phyloP scores from a whole-genome alignment of 2,888 invertebrate genomes.

The Alloplasta piceator region DNA sequence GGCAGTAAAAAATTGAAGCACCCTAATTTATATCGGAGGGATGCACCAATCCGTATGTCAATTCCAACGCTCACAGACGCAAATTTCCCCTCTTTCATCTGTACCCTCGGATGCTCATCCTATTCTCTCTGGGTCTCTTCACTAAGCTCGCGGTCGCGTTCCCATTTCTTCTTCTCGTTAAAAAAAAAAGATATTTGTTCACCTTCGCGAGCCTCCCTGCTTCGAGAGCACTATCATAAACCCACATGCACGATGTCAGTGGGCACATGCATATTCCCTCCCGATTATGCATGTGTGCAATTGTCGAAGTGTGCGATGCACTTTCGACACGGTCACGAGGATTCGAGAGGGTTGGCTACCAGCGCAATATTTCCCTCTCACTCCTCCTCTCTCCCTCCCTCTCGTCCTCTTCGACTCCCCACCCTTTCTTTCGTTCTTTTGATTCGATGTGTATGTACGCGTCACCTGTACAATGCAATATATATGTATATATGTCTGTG shows the following conservation, averaged over 20 bases:
- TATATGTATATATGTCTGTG: not conserved
- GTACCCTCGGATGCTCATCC: constrained; percentile 54
- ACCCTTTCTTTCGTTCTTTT: constrained; percentile 23
- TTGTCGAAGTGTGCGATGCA: constrained; percentile 16
- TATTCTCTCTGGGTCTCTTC: constrained; percentile 59
- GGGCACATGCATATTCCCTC: not conserved
- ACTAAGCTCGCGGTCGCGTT: constrained; percentile 52
- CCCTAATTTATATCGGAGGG: constrained; percentile 22
- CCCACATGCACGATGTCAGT: not conserved
- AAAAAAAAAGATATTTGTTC: not conserved
- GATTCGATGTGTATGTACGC: constrained; percentile 9
- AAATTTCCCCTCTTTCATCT: constrained; percentile 45
- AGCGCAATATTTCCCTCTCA: constrained; percentile 9
- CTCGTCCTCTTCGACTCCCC: constrained; percentile 19
- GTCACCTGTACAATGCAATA: constrained; percentile 1
- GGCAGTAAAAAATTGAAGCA: not conserved
- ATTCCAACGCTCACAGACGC: constrained; percentile 39
- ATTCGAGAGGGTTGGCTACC: constrained; percentile 39
- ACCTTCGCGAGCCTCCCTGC: constrained; percentile 28
- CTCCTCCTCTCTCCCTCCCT: constrained; percentile 28
- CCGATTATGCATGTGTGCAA: constrained; percentile 26
- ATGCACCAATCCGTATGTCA: not conserved
- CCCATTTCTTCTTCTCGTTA: constrained; percentile 24
- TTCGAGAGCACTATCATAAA: constrained; percentile 34
- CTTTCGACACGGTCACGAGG: constrained; percentile 50